These are phyloP conservation scores for Eupithecia exiguata DNA, from an alignment of 2,888 invertebrate species.

Conservation along the genomic window DNA sequence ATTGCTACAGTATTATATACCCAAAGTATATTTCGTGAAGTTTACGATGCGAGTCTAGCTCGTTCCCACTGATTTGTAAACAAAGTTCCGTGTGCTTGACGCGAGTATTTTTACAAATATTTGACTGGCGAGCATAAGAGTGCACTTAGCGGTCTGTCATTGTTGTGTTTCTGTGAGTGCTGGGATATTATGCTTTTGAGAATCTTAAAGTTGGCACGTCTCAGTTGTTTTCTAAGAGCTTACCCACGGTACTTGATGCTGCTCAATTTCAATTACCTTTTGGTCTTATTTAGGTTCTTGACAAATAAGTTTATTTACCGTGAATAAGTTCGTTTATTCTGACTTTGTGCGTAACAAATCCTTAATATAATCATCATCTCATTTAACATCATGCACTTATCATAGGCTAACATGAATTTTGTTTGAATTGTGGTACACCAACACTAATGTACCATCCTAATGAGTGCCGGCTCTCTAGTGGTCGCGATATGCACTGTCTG, in stretches of 20 bases:
- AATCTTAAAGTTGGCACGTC: constrained; percentile 39
- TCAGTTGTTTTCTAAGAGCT: constrained; percentile 26
- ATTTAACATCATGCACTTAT: background rate
- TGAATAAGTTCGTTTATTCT: background rate
- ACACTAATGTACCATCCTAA: background rate
- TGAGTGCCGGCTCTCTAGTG: background rate
- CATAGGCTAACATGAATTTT: background rate
- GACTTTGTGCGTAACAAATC: background rate
- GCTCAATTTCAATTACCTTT: background rate
- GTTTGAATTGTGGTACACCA: background rate
- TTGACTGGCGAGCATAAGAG: constrained; percentile 69
- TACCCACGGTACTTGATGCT: constrained; percentile 38
- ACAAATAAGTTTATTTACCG: background rate
- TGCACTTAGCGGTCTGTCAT: constrained; percentile 72
- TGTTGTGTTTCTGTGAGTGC: constrained; percentile 61
- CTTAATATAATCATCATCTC: too few species aligned
- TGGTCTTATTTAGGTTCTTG: background rate
- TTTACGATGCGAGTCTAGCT: constrained; percentile 37
- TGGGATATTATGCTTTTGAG: constrained; percentile 48
- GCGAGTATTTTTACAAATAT: constrained; percentile 67
- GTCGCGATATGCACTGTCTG: background rate
- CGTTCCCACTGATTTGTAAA: constrained; percentile 70
- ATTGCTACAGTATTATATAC: constrained; percentile 24
- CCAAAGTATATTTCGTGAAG: constrained; percentile 23
- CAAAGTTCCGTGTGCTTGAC: constrained; percentile 55